Evolutionary conservation across 2,888 invertebrate genomes (phyloP).

Genomic region (Drosophila parthenogenetica): DNA sequence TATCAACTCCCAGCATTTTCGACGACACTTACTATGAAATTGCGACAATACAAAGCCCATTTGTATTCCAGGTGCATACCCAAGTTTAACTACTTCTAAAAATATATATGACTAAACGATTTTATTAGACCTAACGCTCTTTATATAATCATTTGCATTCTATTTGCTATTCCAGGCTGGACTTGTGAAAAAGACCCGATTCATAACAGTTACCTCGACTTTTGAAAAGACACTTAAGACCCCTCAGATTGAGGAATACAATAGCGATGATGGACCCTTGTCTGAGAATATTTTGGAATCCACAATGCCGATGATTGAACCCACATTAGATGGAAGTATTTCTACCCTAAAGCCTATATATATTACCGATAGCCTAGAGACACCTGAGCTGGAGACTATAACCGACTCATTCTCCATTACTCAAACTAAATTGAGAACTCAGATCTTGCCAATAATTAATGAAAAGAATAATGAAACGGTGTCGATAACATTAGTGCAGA

Average conservation of each 20-base stretch:
- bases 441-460: slow-evolving; percentile 92
- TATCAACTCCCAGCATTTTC: slow-evolving; percentile 94
- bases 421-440: slow-evolving; percentile 94
- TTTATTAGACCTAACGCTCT: no score
- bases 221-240: slow-evolving; percentile 91
- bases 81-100: not conserved
- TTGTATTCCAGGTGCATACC: slow-evolving; percentile 92
- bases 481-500: slow-evolving; percentile 93
- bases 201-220: slow-evolving; percentile 94
- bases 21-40: slow-evolving; percentile 95
- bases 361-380: slow-evolving; percentile 91
- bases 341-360: slow-evolving; percentile 93
- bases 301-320: slow-evolving; percentile 88
- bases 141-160: no score
- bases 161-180: slow-evolving; percentile 88
- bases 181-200: slow-evolving; percentile 93
- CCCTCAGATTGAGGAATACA: slow-evolving; percentile 86
- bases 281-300: slow-evolving; percentile 95
- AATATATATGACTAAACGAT: not conserved
- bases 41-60: slow-evolving; percentile 95
- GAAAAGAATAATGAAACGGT: slow-evolving; percentile 89
- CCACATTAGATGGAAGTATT: slow-evolving; percentile 90
- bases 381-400: slow-evolving; percentile 94
- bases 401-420: slow-evolving; percentile 97
- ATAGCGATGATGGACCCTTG: slow-evolving; percentile 90